A percentile compares a stretch with the other conserved stretches of the same genome.
Evolutionary conservation across 37 sponge, comb jelly and placozoan genomes (phyloP).

Genomic region (Dysidea cf. avara): DNA sequence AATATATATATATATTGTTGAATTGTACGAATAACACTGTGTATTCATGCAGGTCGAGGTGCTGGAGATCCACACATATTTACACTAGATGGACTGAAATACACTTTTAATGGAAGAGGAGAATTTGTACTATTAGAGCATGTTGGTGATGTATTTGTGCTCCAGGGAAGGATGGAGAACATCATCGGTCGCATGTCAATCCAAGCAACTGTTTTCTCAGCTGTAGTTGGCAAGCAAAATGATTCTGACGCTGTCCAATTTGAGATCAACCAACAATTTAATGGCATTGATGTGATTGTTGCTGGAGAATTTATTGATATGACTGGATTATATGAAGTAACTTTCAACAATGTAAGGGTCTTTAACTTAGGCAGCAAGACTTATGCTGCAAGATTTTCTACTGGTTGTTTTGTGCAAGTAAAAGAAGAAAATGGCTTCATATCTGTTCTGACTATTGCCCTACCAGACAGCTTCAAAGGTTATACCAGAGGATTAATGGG

Average conservation of each 20-base stretch:
- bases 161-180: slow-evolving; percentile 51
- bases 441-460: slow-evolving; percentile 14
- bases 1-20: too few species aligned
- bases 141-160: slow-evolving; percentile 12
- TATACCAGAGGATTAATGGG: slow-evolving; percentile 53
- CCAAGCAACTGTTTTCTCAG: slow-evolving; percentile 55
- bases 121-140: slow-evolving; percentile 40
- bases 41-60: too few species aligned
- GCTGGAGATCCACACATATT: slow-evolving; percentile 59
- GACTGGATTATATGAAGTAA: slow-evolving; percentile 11
- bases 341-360: slow-evolving; percentile 34
- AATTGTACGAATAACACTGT: too few species aligned
- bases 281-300: slow-evolving; percentile 16
- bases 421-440: slow-evolving; percentile 32
- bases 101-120: slow-evolving; percentile 71
- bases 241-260: too few species aligned
- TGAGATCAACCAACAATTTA: slow-evolving; percentile 15
- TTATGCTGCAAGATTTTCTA: slow-evolving; percentile 9
- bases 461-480: slow-evolving; percentile 13
- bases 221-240: too few species aligned
- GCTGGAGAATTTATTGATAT: slow-evolving; percentile 21
- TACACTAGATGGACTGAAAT: slow-evolving; percentile 55
- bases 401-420: slow-evolving; percentile 23
- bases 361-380: slow-evolving; percentile 16
- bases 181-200: not conserved